These are phyloP conservation scores for Pedicia rivosa DNA, from an alignment of 2,888 invertebrate genomes.

Conservation along the genomic window DNA sequence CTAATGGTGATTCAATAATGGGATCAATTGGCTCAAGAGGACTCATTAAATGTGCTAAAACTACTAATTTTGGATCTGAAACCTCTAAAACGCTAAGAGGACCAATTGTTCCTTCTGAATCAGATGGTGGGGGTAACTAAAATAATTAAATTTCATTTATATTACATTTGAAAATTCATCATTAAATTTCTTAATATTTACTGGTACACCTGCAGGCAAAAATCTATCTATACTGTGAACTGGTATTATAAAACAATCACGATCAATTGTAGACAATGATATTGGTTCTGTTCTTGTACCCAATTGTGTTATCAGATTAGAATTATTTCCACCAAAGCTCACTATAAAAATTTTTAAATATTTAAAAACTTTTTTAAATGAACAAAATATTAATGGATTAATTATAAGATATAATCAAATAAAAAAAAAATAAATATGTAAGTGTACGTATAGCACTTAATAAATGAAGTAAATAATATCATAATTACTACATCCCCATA, in stretches of 20 bases:
- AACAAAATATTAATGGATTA: background rate
- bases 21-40: constrained; percentile 76
- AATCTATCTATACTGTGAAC: constrained; percentile 77
- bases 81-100: constrained; percentile 63
- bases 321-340: constrained; percentile 17
- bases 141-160: constrained; percentile 1
- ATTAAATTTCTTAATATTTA: constrained; percentile 24
- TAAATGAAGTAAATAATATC: too few species aligned
- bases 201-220: constrained; percentile 79
- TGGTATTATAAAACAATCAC: constrained; percentile 88
- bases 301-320: constrained; percentile 6
- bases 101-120: constrained; percentile 36
- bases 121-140: constrained; percentile 46
- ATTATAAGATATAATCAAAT: background rate
- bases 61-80: constrained; percentile 77
- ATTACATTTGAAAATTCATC: background rate
- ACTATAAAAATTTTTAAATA: constrained; percentile 21
- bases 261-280: constrained; percentile 65
- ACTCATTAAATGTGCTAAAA: constrained; percentile 79
- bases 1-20: constrained; percentile 65
- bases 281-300: constrained; percentile 43
- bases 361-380: background rate
- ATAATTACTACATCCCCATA: too few species aligned
- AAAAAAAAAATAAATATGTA: constrained; percentile 4
- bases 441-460: too few species aligned